These are phyloP conservation scores for Caenorhabditis japonica DNA, from an alignment of 2,888 invertebrate species.

Conservation along the genomic window DNA sequence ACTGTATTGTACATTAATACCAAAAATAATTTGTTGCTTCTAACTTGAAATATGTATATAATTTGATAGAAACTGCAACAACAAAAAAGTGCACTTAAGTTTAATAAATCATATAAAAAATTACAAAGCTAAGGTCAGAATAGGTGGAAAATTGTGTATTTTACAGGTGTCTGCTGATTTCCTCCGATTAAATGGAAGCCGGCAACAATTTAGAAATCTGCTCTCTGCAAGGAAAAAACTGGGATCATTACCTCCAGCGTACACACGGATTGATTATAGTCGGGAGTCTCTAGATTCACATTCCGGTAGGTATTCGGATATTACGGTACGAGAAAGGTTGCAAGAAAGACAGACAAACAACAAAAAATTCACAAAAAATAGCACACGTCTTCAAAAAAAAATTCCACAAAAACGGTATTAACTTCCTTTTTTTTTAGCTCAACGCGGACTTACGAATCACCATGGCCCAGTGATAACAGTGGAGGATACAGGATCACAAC, in stretches of 20 bases:
- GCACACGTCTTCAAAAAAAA: too few species aligned
- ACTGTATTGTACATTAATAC: too few species aligned
- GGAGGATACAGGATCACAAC: conserved; percentile 71
- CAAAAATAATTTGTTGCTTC: too few species aligned
- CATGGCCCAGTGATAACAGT: conserved; percentile 72
- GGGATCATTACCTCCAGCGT: conserved; percentile 75
- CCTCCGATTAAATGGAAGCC: conserved; percentile 72
- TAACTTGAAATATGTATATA: too few species aligned
- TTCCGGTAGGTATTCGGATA: conserved; percentile 58
- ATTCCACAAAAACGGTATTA: too few species aligned
- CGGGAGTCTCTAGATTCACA: conserved; percentile 73
- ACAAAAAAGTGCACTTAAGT: too few species aligned
- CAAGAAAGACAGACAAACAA: conserved; percentile 8
- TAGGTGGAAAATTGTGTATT: too few species aligned
- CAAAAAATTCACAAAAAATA: conserved; percentile 1
- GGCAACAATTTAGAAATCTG: conserved; percentile 75
- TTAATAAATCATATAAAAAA: too few species aligned
- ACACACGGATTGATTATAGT: conserved; percentile 75
- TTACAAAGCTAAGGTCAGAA: too few species aligned
- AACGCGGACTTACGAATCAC: conserved; percentile 28
- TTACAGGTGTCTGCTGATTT: conserved; percentile 76
- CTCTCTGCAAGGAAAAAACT: conserved; percentile 75
- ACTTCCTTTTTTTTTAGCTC: too few species aligned
- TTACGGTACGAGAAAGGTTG: not conserved
- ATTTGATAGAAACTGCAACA: too few species aligned